These are phyloP conservation scores for Lepisosteus osseus DNA, from an alignment of 2,113 vertebrate species.

Conservation along the genomic window DNA sequence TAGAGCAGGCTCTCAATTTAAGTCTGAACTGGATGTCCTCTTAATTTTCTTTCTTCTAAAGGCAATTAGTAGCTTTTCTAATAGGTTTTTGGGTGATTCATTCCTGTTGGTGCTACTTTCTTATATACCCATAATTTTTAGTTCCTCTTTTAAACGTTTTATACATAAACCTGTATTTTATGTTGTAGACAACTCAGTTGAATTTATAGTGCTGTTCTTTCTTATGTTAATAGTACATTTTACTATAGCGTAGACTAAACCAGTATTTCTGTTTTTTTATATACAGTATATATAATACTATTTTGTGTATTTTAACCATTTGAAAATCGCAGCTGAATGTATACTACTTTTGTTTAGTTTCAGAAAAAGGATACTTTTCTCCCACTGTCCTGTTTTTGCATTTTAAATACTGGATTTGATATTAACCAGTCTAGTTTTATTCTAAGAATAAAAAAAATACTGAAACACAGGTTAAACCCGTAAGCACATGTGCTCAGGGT, in stretches of 20 bases:
- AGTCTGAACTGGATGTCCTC: neutral
- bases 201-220: neutral
- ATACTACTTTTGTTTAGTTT: too few species aligned
- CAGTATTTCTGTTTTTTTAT: neutral
- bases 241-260: neutral
- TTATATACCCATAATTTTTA: neutral
- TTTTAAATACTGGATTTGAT: too few species aligned
- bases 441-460: too few species aligned
- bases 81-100: neutral
- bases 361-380: too few species aligned
- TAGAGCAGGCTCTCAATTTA: too few species aligned
- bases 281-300: neutral
- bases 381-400: too few species aligned
- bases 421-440: too few species aligned
- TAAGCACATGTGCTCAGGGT: too few species aligned
- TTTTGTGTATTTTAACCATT: too few species aligned
- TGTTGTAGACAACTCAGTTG: neutral
- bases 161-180: neutral
- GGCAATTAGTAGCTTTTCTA: neutral
- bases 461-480: too few species aligned
- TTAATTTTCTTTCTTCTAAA: neutral
- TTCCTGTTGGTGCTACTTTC: neutral
- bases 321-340: too few species aligned
- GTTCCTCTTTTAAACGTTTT: neutral
- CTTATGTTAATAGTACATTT: neutral